Conservation (phyloP, 2,797 vertebrate genomes). For the Chloroceryle amazona region DNA sequence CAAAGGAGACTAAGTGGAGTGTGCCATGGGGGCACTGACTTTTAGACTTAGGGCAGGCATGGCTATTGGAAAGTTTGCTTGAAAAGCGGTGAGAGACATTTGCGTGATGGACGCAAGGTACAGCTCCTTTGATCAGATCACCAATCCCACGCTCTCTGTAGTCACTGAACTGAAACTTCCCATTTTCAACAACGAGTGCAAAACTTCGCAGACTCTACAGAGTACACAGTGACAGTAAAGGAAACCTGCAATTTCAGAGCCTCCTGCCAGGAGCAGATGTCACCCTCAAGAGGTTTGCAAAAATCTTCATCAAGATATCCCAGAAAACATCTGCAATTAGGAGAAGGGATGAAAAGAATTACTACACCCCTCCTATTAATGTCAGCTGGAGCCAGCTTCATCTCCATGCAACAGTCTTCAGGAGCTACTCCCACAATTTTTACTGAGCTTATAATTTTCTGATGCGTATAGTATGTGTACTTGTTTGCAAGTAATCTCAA, state of each 20-base stretch:
- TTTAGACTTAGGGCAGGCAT: neutral
- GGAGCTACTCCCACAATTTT: neutral
- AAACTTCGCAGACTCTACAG: neutral
- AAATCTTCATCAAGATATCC: neutral
- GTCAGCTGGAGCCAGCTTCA: neutral
- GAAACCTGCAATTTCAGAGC: neutral
- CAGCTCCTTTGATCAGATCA: fast-evolving
- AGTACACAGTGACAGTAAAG: neutral
- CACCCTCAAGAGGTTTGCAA: neutral
- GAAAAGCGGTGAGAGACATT: neutral
- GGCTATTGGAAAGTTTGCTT: neutral
- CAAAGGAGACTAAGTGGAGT: neutral
- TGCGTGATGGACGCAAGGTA: neutral
- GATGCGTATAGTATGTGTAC: fast-evolving
- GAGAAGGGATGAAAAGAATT: constrained; percentile 12
- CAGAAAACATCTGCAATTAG: constrained; percentile 37
- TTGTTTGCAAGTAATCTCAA: neutral
- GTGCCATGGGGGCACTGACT: neutral
- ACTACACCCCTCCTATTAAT: neutral
- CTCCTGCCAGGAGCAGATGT: constrained; percentile 25
- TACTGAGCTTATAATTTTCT: neutral
- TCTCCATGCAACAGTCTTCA: neutral
- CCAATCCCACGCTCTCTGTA: neutral
- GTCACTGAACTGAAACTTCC: neutral
- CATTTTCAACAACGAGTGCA: neutral